A percentile compares a stretch with the other conserved stretches of the same genome.
Evolutionary conservation across 2,113 vertebrate genomes (phyloP).

Genomic region (Tychaedon coryphoeus): DNA sequence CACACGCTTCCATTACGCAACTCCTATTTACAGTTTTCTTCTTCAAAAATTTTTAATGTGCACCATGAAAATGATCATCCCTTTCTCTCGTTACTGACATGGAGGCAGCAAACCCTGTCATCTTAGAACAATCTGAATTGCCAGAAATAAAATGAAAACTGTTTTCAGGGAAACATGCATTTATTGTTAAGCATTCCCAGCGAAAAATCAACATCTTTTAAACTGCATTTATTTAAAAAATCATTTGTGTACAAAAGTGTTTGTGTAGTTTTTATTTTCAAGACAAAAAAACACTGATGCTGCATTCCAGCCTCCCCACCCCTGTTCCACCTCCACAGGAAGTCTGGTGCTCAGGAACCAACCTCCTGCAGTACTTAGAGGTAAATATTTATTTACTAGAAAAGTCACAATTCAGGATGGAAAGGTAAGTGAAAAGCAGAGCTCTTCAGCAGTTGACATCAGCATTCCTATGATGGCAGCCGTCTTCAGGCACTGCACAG

Average conservation of each 20-base stretch:
- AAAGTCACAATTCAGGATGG: slow-evolving; percentile 45
- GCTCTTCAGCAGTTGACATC: slow-evolving; percentile 48
- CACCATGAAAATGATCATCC: not conserved
- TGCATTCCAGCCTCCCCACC: slow-evolving; percentile 34
- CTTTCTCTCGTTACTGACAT: not conserved
- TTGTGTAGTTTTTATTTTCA: slow-evolving; percentile 68
- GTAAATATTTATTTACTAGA: not conserved
- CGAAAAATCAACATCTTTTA: slow-evolving; percentile 78
- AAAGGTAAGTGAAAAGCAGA: slow-evolving; percentile 54
- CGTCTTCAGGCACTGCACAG: slow-evolving; percentile 52
- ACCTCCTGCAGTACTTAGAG: slow-evolving; percentile 24
- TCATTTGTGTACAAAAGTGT: slow-evolving; percentile 76
- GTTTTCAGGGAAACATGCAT: slow-evolving; percentile 74
- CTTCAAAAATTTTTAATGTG: not conserved
- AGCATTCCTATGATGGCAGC: slow-evolving; percentile 39
- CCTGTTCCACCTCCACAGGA: slow-evolving; percentile 19
- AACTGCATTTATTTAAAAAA: slow-evolving; percentile 79
- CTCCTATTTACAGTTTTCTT: not conserved
- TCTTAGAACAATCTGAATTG: not conserved
- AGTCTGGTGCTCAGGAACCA: slow-evolving; percentile 50
- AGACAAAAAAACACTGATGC: slow-evolving; percentile 62
- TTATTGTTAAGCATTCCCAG: slow-evolving; percentile 79
- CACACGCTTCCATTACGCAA: not conserved
- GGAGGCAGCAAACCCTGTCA: not conserved
- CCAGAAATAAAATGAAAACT: slow-evolving; percentile 68